Percentiles rank a stretch among this genome's conserved stretches.
Evolutionary conservation across 2,797 vertebrate species (phyloP).

Genomic region (Caiman crocodilus): DNA sequence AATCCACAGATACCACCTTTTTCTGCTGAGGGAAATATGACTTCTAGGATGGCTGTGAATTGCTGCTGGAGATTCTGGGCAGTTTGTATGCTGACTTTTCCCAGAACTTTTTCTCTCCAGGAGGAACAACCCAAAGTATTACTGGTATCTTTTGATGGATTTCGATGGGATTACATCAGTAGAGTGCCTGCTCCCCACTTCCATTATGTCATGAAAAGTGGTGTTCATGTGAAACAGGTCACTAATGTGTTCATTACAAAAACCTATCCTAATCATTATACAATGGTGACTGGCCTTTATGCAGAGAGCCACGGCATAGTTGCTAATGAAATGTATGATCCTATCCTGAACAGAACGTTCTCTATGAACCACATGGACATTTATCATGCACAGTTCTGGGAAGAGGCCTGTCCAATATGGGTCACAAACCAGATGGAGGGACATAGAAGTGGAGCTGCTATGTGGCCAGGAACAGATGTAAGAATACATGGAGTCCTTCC

Average conservation of each 20-base stretch:
- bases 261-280: conserved; percentile 94
- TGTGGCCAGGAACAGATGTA: conserved; percentile 95
- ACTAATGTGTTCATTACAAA: conserved; percentile 92
- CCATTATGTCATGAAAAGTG: conserved; percentile 81
- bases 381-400: conserved; percentile 91
- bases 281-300: conserved; percentile 91
- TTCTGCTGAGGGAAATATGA: not conserved
- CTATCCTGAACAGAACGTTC: conserved; percentile 86
- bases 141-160: conserved; percentile 93
- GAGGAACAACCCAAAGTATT: conserved; percentile 83
- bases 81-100: conserved; percentile 30
- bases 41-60: conserved; percentile 61
- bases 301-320: conserved; percentile 91
- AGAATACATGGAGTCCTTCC: conserved; percentile 87
- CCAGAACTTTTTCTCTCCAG: conserved; percentile 48
- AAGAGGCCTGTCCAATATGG: conserved; percentile 91
- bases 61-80: conserved; percentile 3
- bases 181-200: conserved; percentile 89
- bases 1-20: conserved; percentile 56
- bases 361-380: conserved; percentile 87
- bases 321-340: conserved; percentile 94
- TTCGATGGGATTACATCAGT: conserved; percentile 94
- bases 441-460: conserved; percentile 87
- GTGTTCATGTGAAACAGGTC: conserved; percentile 88
- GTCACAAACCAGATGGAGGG: conserved; percentile 90